Base-by-base conservation (phyloP, 2,797 vertebrate genomes). In the Acrossocheilus wenchowensis region DNA sequence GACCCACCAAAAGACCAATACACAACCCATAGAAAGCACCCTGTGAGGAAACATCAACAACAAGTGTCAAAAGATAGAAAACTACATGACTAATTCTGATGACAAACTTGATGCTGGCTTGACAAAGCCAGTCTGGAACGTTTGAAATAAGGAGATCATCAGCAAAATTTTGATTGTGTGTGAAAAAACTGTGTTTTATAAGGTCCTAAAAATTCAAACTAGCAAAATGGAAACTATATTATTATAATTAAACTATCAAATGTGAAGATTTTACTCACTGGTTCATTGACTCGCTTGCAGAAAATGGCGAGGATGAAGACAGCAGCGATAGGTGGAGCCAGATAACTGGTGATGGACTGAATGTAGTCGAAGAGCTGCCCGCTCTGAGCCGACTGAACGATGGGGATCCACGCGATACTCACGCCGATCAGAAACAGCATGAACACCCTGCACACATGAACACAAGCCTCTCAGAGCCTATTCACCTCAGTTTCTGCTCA, bases 401-500 rank as follows among this genome's bases (percentile, higher is more conserved):
- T 74, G 0, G 98, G 98, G 87, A 99, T 97, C 98, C 98, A 99
- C 4, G 97, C 95, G 15, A 99, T 98, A 92, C 98, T 99, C 91
- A 97, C 1, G 1, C 94, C 97, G 89, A 98, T 98, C 89, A 99
- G 92, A 54, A 45, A 0, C 74, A 97, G 0, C 78, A 98, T 97
- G 85, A 99, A 99, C 3, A 97, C 7, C 91, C 98, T 73, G 34
- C 19, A 80, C 43, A 50, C 50, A 64, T 39, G 41, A 48, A 87
- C 62, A 78, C 6, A 45, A 15, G 19, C 15, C 52, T 50, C 5
- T 81, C 30, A 60, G 17, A 57, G 21, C 4, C 12, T 64, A 4
- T 66, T 52, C 12, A 68, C 62, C 30, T 45, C 0, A 43, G 7
- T 80, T 23, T n/a, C 12, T 82, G 4, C 23, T 82, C 64, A 68